Evolutionary conservation across 92 coral and sea anemone genomes (phyloP), one percentile per base, ranked within the genome.

Genomic region (Metridium senile): DNA sequence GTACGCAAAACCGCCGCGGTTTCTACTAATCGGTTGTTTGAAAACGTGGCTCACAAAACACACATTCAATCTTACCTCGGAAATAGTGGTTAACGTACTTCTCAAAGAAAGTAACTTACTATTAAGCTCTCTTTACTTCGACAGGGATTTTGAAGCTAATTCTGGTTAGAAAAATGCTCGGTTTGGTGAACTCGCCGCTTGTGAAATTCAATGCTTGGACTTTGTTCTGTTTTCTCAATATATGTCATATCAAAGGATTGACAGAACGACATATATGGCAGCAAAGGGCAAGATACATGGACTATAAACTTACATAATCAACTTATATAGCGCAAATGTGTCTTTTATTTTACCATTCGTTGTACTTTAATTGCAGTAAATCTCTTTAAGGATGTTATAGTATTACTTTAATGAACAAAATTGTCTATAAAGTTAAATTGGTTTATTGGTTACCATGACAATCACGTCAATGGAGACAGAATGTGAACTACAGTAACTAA

Each of bases 381-480:
- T n/a, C n/a, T n/a, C n/a, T n/a, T n/a, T n/a, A n/a, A n/a, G n/a
- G n/a, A n/a, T n/a, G n/a, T n/a, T n/a, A n/a, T n/a, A n/a, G n/a
- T n/a, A n/a, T n/a, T n/a, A n/a, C n/a, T n/a, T n/a, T n/a, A n/a
- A n/a, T n/a, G n/a, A n/a, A n/a, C n/a, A n/a, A n/a, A n/a, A n/a
- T n/a, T n/a, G n/a, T n/a, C n/a, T n/a, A n/a, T n/a, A n/a, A n/a
- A n/a, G n/a, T n/a, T n/a, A n/a, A n/a, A n/a, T n/a, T n/a, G n/a
- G n/a, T n/a, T n/a, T n/a, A n/a, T 26, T 58, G 65, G 65, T 58
- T 3, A 58, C 23, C 65, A 21, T 58, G 65, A 17, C 65, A 31
- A 58, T 31, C 23, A 58, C 31, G 23, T 9, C 29, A 58, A 58
- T 58, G 31, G 30, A 13, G 25, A 58, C 31, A n/a, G 65, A 58